phyloP scores from a whole-genome alignment of 2,888 invertebrate genomes.

The Synanthedon andrenaeformis region DNA sequence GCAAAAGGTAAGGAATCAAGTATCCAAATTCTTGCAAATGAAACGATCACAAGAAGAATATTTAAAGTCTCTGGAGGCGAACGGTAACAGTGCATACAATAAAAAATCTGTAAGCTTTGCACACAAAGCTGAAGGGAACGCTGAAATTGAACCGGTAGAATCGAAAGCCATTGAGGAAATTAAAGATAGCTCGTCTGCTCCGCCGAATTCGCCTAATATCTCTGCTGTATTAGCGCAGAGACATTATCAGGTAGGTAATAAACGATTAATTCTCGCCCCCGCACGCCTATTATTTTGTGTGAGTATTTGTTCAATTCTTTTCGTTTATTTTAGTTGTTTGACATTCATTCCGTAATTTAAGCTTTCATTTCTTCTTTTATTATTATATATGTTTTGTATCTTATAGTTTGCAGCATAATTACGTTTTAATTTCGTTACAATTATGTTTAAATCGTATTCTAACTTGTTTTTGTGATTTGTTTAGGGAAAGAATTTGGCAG shows the following conservation, averaged over 20 bases:
- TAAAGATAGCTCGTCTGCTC: conserved; percentile 68
- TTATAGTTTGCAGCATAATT: no score
- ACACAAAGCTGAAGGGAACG: conserved; percentile 61
- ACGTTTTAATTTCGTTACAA: no score
- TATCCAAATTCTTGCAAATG: conserved; percentile 77
- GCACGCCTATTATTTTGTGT: conserved; percentile 56
- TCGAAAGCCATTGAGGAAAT: conserved; percentile 66
- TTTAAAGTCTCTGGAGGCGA: conserved; percentile 71
- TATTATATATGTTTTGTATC: conserved; percentile 9
- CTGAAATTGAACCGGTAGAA: conserved; percentile 42
- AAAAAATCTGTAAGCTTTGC: conserved; percentile 85
- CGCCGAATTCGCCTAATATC: conserved; percentile 82
- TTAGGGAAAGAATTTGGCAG: conserved; percentile 69
- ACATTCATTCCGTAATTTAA: conserved; percentile 2
- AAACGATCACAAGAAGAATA: conserved; percentile 77
- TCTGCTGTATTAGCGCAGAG: conserved; percentile 72
- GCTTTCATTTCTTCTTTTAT: conserved; percentile 11
- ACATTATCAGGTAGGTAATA: conserved; percentile 67
- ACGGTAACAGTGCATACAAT: conserved; percentile 70
- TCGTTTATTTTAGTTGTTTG: conserved; percentile 21
- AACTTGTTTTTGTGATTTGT: background rate
- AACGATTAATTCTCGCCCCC: conserved; percentile 19
- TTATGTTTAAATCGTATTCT: no score
- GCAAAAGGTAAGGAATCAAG: conserved; percentile 77
- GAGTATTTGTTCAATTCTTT: conserved; percentile 52